phyloP scores from a whole-genome alignment of 2,113 vertebrate genomes.

The Nycticorax nycticorax region DNA sequence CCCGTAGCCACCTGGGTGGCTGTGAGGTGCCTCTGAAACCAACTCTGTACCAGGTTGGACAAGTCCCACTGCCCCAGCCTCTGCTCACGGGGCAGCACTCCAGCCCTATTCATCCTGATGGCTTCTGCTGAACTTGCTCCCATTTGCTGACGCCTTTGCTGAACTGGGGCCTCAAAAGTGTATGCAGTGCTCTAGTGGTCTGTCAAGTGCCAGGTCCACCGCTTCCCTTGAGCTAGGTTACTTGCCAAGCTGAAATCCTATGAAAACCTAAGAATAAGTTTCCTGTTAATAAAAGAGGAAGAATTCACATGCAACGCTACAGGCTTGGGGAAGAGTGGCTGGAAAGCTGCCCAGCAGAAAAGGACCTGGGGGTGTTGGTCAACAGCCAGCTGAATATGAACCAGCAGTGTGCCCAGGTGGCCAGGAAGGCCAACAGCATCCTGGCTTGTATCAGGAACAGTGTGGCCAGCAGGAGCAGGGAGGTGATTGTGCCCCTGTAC shows the following conservation, averaged over 20 bases:
- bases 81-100: fast-evolving
- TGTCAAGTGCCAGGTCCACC: background rate
- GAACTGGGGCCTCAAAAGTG: background rate
- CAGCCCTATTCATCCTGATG: background rate
- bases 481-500: too few relatives aligned
- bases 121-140: background rate
- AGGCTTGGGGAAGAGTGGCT: too few relatives aligned
- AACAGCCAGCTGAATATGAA: too few relatives aligned
- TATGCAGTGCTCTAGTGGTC: background rate
- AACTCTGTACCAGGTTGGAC: background rate
- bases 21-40: background rate
- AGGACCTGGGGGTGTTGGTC: too few relatives aligned
- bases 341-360: too few relatives aligned
- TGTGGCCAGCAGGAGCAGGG: too few relatives aligned
- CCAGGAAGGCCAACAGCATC: too few relatives aligned
- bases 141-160: background rate
- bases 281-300: background rate
- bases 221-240: background rate
- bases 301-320: background rate
- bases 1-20: background rate
- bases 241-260: background rate
- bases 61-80: background rate
- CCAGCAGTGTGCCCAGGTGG: too few relatives aligned
- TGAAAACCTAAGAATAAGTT: background rate
- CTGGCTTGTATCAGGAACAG: too few relatives aligned